These are phyloP conservation scores for Zophobas atratus DNA, from an alignment of 1,140 invertebrate genomes.

Conservation along the genomic window DNA sequence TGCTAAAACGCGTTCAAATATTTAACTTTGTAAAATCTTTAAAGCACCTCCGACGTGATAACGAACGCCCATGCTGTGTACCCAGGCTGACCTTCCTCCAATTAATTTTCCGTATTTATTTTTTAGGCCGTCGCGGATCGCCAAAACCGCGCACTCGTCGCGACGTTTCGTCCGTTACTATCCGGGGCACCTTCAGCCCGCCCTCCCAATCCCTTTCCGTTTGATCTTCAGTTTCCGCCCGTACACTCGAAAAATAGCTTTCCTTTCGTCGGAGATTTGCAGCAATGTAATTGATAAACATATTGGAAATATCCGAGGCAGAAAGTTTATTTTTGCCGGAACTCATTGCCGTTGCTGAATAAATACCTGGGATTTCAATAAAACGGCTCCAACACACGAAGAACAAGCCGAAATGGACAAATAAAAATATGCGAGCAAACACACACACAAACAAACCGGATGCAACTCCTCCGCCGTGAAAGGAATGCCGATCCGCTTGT, in stretches of 20 bases:
- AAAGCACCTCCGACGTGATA: slow-evolving; percentile 46
- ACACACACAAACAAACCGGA: slow-evolving; percentile 18
- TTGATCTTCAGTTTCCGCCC: slow-evolving; percentile 48
- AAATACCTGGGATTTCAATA: slow-evolving; percentile 49
- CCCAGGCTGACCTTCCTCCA: not conserved
- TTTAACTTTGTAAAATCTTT: slow-evolving; percentile 56
- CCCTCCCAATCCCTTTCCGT: not conserved
- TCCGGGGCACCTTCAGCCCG: no score
- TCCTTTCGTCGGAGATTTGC: slow-evolving; percentile 29
- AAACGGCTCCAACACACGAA: slow-evolving; percentile 27
- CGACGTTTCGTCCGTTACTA: no score
- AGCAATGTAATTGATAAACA: slow-evolving; percentile 48
- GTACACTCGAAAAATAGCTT: slow-evolving; percentile 49
- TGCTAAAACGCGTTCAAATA: slow-evolving; percentile 50
- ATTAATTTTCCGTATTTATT: slow-evolving; percentile 20
- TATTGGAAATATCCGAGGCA: slow-evolving; percentile 41
- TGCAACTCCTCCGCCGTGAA: slow-evolving; percentile 26
- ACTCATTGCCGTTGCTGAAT: slow-evolving; percentile 41
- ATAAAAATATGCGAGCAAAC: slow-evolving; percentile 47
- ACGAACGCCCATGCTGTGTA: slow-evolving; percentile 30
- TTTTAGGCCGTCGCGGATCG: not conserved
- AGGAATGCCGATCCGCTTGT: slow-evolving; percentile 33
- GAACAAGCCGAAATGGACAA: slow-evolving; percentile 45
- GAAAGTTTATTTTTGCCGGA: slow-evolving; percentile 39
- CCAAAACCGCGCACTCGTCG: no score